Base-by-base conservation (phyloP, 2,888 invertebrate species). In the Lithophane leautieri region DNA sequence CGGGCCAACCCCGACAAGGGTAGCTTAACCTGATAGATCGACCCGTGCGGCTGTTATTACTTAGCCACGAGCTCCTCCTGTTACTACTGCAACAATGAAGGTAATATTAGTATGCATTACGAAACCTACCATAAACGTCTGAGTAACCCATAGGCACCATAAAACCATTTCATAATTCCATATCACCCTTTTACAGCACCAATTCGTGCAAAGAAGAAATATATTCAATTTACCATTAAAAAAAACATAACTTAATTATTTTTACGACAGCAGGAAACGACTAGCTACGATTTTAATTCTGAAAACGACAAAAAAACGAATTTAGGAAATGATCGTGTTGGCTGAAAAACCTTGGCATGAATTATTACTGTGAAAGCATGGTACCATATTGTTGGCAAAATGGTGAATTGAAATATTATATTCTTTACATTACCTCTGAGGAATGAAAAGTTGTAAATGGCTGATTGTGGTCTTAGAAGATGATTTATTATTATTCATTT, bases 321-420 rank as follows among this genome's bases (percentile, higher is more conserved):
- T 81, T 78, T 73, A 74, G 88, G 86, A 88, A 87, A 86, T 86
- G 79, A 85, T 86, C 77, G 75, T 81, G 88, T 88, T 88, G 60
- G 62, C 47, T 60, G 47, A 71, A 75, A 81, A 82, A 80, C 78
- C 79, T 73, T 71, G 67, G 74, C 25, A 67, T 87, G 88, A 88
- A 75, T 83, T 88, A 87, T 88, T 79, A 71, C 75, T n/a, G 56
- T 52, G 61, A 66, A 62, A 82, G 72, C 78, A 70, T 60, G 52
- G 25, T 40, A 76, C 81, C 83, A 74, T 87, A 87, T 86, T 87
- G 88, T 81, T 56, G 69, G 81, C n/a, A 42, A 79, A 84, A 84
- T 72, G 42, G 73, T 1, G 81, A 83, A 88, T 88, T 86, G 84
- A 88, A 88, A 69, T 81, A 86, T 83, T 81, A 82, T 82, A 83